Percentiles rank a stretch among this genome's conserved stretches.
Conservation (phyloP, 2,888 invertebrate genomes). For the Pharmacophagus antenor region DNA sequence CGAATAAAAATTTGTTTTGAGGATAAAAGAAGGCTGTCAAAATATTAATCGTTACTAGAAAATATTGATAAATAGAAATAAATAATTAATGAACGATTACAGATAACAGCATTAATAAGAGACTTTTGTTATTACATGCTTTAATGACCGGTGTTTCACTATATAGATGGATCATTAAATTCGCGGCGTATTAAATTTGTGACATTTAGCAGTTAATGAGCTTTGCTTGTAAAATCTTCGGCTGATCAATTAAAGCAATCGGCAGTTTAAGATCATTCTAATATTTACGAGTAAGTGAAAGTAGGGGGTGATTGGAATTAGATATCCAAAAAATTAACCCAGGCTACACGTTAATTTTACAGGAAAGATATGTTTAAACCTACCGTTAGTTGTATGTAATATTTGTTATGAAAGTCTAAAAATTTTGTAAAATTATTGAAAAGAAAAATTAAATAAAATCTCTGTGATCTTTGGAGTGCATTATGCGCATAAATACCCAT, state of each 20-base stretch:
- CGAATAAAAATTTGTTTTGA: neutral
- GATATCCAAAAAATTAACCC: too few relatives aligned
- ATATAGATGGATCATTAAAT: neutral
- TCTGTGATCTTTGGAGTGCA: conserved; percentile 13
- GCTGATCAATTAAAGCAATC: conserved; percentile 62
- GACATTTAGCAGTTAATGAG: conserved; percentile 47
- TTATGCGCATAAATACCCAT: conserved; percentile 23
- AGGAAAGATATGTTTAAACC: too few relatives aligned
- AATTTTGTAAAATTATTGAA: neutral
- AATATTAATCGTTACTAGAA: neutral
- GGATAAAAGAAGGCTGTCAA: neutral
- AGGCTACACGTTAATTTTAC: too few relatives aligned
- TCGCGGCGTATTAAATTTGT: conserved; percentile 26
- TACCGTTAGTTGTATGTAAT: too few relatives aligned
- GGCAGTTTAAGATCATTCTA: conserved; percentile 78
- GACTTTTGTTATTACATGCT: neutral
- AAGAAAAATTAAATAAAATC: neutral
- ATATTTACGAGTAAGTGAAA: conserved; percentile 53
- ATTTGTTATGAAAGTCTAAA: too few relatives aligned
- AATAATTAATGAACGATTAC: too few relatives aligned
- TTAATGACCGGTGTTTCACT: conserved; percentile 7
- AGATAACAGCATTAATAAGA: too few relatives aligned
- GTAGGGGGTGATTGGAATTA: neutral
- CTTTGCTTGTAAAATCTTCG: conserved; percentile 52
- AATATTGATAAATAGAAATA: too few relatives aligned